Base-by-base conservation (phyloP, 2,797 vertebrate species). In the Apogon talboti region DNA sequence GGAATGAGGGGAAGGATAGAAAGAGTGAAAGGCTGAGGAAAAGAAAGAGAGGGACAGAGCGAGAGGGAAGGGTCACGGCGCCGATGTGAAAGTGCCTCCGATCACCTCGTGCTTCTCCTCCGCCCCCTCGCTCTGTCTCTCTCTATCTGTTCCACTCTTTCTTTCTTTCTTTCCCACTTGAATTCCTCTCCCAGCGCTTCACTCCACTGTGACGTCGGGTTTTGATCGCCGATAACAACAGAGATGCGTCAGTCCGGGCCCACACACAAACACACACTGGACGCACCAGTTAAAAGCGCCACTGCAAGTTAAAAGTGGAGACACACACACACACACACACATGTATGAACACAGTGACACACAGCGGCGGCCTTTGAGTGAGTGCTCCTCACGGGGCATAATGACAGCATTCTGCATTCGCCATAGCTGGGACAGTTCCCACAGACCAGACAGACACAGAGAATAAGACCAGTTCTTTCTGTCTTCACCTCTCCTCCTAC, bases 351-450 rank as follows among this genome's bases (percentile, higher is more conserved):
- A 58, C 76, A 76, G 58, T 59, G 71, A 72, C 80, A 83, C 82
- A 87, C 76, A 88, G 81, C 84, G 67, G 79, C 61, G 84, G 83
- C 87, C 87, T 87, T 89, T 90, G 87, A 87, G 71, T 78, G 81
- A 84, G 81, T 47, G 78, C 69, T 82, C 56, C 81, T 84, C 79
- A 78, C 75, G 75, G 74, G 81, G 78, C 83, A 93, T 92, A 94
- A 93, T 93, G 91, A 92, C 87, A 91, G 90, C 87, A 93, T 93
- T 93, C 91, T 93, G 87, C 83, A 85, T 74, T 52, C 59, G 60
- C 82, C 83, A 80, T 64, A 52, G 74, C 74, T 72, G 76, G 81
- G 91, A 92, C 86, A 78, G 87, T 93, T 94, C 92, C 92, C 93
- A 94, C 92, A 92, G 89, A 92, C 86, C 81, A 88, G 84, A 82